A percentile compares a stretch with the other conserved stretches of the same genome.
phyloP scores from a whole-genome alignment of 2,113 vertebrate genomes.

The Chauna torquata region DNA sequence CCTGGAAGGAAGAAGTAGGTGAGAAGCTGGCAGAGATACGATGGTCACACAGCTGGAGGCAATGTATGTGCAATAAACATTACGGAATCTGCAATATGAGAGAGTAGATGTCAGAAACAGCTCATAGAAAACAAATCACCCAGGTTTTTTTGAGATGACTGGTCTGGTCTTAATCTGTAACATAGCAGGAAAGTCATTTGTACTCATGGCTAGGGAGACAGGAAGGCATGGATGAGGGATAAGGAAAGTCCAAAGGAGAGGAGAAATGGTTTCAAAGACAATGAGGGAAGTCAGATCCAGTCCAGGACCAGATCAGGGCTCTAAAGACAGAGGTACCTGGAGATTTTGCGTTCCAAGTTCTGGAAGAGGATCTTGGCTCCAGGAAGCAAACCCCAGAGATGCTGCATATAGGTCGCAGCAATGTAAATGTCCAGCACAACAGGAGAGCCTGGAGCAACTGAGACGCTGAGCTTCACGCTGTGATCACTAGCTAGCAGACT shows the following conservation, averaged over 20 bases:
- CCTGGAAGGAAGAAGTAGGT: neutral
- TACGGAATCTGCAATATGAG: slow-evolving; percentile 56
- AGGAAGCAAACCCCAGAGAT: slow-evolving; percentile 79
- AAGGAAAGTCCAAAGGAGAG: neutral
- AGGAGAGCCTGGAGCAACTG: neutral
- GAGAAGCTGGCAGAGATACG: slow-evolving; percentile 22
- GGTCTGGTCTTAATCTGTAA: neutral
- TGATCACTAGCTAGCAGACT: slow-evolving; percentile 26
- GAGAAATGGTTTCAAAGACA: neutral
- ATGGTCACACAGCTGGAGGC: slow-evolving; percentile 72
- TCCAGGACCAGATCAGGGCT: neutral
- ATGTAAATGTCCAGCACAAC: slow-evolving; percentile 76
- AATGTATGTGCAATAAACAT: slow-evolving; percentile 76
- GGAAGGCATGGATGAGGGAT: neutral
- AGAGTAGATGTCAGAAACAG: neutral
- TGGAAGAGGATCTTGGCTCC: slow-evolving; percentile 81
- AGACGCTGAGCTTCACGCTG: slow-evolving; percentile 76
- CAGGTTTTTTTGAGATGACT: neutral
- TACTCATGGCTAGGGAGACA: neutral
- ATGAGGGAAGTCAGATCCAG: neutral
- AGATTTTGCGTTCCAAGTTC: slow-evolving; percentile 78
- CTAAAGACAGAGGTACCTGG: slow-evolving; percentile 52
- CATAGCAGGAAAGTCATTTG: neutral
- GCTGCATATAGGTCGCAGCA: slow-evolving; percentile 68
- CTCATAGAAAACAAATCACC: neutral